Conservation (phyloP, 2,797 vertebrate genomes). For the Paguma larvata region DNA sequence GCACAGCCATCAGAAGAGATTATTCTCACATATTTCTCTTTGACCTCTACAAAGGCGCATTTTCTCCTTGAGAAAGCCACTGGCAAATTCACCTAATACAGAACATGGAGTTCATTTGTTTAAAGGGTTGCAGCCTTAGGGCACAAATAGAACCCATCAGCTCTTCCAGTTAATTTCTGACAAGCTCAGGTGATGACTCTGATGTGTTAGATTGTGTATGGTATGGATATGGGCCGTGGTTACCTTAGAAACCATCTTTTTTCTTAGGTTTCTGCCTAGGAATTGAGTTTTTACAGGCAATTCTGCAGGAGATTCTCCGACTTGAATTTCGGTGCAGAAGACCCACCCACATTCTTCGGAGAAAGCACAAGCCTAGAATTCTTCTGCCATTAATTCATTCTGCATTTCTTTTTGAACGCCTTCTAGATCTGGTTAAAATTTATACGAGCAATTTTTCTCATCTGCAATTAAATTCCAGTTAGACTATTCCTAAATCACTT, state of each 20-base stretch:
- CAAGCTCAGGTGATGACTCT: conserved; percentile 34
- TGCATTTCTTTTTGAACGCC: background rate
- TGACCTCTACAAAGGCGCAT: background rate
- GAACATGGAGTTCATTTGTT: conserved; percentile 32
- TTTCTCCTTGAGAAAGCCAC: conserved; percentile 48
- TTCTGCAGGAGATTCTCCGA: conserved; percentile 29
- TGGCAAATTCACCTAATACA: conserved; percentile 21
- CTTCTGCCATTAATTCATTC: background rate
- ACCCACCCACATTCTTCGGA: background rate
- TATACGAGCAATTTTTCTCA: background rate
- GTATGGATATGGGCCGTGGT: background rate
- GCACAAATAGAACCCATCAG: background rate
- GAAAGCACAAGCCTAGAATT: conserved; percentile 6
- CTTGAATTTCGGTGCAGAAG: background rate
- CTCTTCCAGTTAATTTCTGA: conserved; percentile 56
- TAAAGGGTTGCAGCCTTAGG: conserved; percentile 8
- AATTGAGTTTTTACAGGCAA: background rate
- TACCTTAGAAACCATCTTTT: conserved; percentile 65
- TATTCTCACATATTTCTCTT: conserved; percentile 41
- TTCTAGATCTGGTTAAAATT: conserved; percentile 11
- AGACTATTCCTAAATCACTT: conserved; percentile 31
- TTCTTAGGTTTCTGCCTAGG: conserved; percentile 37
- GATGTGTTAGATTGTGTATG: conserved; percentile 8
- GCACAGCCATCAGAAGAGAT: background rate
- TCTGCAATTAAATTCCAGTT: conserved; percentile 50